Conservation (phyloP, 1,140 invertebrate species). For the Zaprionus lachaisei region DNA sequence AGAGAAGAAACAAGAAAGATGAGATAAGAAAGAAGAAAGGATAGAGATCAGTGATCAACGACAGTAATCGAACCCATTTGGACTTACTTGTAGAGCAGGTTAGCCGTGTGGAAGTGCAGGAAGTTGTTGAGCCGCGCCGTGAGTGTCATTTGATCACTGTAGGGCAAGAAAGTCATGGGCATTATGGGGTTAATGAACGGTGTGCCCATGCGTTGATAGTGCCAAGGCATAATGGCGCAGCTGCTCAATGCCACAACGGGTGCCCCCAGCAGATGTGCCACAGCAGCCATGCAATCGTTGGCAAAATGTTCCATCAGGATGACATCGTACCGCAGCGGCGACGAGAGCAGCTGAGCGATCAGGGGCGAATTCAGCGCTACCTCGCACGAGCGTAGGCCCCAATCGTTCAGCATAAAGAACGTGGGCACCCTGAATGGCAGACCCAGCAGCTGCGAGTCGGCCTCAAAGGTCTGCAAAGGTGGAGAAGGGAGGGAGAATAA, state of each 20-base stretch:
- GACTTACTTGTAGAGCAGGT: conserved; percentile 85
- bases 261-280: conserved; percentile 86
- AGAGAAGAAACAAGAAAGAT: too few species aligned
- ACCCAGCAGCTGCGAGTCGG: conserved; percentile 33
- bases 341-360: conserved; percentile 57
- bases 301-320: conserved; percentile 87
- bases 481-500: neutral
- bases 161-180: conserved; percentile 85
- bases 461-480: conserved; percentile 42
- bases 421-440: conserved; percentile 64
- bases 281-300: conserved; percentile 87
- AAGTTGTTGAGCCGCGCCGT: conserved; percentile 86
- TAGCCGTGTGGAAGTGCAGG: conserved; percentile 76
- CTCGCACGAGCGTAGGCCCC: conserved; percentile 85
- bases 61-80: conserved; percentile 13
- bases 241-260: conserved; percentile 87
- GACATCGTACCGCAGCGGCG: conserved; percentile 86
- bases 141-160: conserved; percentile 86
- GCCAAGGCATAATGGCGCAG: conserved; percentile 87
- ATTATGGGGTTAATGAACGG: conserved; percentile 86
- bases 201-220: conserved; percentile 85
- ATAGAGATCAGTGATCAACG: neutral
- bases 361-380: conserved; percentile 84
- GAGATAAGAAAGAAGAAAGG: too few species aligned
- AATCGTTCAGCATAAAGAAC: conserved; percentile 65